These are phyloP conservation scores for Hirtodrosophila histrioides DNA, from an alignment of 2,888 invertebrate species.

Conservation along the genomic window DNA sequence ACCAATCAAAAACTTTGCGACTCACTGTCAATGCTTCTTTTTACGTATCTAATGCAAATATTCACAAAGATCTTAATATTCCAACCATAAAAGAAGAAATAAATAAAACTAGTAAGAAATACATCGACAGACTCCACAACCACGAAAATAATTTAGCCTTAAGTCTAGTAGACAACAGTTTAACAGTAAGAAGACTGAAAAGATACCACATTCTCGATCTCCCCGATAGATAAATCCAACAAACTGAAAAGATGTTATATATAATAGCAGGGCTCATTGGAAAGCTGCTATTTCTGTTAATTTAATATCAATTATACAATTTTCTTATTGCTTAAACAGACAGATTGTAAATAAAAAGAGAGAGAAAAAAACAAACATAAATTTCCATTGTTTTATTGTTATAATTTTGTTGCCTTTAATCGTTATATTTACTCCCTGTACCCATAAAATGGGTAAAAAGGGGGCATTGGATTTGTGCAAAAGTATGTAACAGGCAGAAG, in stretches of 20 bases:
- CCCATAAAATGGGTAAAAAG: too few relatives aligned
- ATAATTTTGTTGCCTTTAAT: too few relatives aligned
- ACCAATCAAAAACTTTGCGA: background rate
- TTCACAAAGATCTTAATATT: conserved; percentile 1
- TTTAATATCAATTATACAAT: too few relatives aligned
- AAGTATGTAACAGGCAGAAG: too few relatives aligned
- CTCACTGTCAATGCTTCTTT: background rate
- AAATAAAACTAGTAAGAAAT: background rate
- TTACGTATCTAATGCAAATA: conserved; percentile 6
- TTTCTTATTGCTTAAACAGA: too few relatives aligned
- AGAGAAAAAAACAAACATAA: too few relatives aligned
- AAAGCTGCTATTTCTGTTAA: too few relatives aligned
- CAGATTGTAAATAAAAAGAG: too few relatives aligned
- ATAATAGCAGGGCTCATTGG: background rate
- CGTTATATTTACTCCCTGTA: too few relatives aligned
- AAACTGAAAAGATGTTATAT: background rate
- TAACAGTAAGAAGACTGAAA: conserved; percentile 1
- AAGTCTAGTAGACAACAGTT: background rate
- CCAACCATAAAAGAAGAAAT: background rate
- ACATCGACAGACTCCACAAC: background rate
- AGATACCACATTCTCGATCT: conserved; percentile 1
- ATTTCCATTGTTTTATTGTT: too few relatives aligned
- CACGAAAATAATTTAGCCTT: background rate
- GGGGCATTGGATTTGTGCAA: too few relatives aligned
- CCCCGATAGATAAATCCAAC: background rate